Evolutionary conservation across 2,113 vertebrate species (phyloP).

Genomic region (Coregonus clupeaformis): DNA sequence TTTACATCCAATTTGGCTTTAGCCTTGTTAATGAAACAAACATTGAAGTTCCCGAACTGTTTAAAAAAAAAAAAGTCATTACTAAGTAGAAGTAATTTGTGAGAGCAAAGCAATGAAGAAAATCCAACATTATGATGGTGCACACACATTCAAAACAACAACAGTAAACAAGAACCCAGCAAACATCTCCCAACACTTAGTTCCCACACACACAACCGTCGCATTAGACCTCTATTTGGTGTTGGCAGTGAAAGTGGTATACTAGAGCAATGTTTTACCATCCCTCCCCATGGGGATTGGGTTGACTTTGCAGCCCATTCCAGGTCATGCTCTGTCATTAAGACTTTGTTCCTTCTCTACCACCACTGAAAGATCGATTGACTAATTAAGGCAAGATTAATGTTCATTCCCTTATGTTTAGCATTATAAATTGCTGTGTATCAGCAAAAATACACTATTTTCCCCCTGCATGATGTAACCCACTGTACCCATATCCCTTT

Average conservation of each 20-base stretch:
- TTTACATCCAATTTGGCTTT: slow-evolving; percentile 10
- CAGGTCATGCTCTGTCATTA: slow-evolving; percentile 30
- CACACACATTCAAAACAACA: no score
- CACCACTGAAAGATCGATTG: slow-evolving; percentile 36
- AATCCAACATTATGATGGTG: background rate
- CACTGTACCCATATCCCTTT: background rate
- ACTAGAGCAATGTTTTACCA: background rate
- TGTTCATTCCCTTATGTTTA: slow-evolving; percentile 36
- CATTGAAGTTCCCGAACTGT: background rate
- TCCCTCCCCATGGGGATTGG: slow-evolving; percentile 3
- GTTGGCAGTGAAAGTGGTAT: background rate
- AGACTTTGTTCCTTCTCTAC: slow-evolving; percentile 8
- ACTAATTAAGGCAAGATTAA: slow-evolving; percentile 50
- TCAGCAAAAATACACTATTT: slow-evolving; percentile 23
- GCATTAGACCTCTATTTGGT: background rate
- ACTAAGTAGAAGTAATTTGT: background rate
- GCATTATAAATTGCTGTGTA: slow-evolving; percentile 16
- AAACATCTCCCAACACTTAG: background rate
- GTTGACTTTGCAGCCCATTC: background rate
- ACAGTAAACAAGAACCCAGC: background rate
- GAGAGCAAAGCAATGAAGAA: background rate
- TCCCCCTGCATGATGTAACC: background rate
- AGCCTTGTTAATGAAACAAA: background rate
- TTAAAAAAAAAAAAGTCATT: no score
- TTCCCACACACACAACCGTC: background rate